Percentiles rank a stretch among this genome's conserved stretches.
Conservation (phyloP, 1,140 invertebrate species). For the Caenorhabditis briggsae region DNA sequence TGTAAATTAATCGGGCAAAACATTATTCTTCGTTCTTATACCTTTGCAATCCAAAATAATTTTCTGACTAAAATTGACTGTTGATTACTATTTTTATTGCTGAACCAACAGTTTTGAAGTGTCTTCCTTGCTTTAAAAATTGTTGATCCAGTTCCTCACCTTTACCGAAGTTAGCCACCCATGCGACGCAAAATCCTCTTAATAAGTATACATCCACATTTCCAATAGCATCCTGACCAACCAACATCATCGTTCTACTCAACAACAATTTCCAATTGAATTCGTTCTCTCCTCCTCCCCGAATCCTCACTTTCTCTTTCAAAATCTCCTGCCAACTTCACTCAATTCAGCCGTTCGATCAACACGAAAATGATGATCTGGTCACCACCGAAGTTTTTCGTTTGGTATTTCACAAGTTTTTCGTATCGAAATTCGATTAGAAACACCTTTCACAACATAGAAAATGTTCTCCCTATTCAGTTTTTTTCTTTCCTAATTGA, state of each 20-base stretch:
- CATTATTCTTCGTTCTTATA: no score
- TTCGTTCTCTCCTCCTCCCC: not conserved
- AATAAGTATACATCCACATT: not conserved
- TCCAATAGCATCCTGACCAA: not conserved
- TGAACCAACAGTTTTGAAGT: no score
- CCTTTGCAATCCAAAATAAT: no score
- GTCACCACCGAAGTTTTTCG: not conserved
- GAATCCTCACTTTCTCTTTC: slow-evolving; percentile 49
- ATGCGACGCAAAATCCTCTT: not conserved
- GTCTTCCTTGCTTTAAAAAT: no score
- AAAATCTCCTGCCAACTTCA: slow-evolving; percentile 21
- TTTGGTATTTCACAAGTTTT: not conserved
- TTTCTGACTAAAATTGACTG: no score
- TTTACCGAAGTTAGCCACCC: not conserved
- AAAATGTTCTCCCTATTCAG: not conserved
- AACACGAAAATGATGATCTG: slow-evolving; percentile 48
- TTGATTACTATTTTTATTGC: no score
- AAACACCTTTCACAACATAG: not conserved
- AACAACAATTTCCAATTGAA: slow-evolving; percentile 20
- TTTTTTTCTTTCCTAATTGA: no score
- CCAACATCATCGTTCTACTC: no score
- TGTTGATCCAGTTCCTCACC: no score
- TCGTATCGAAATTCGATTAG: not conserved
- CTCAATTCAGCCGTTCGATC: not conserved
- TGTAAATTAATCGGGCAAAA: no score